Evolutionary conservation across 2,888 invertebrate species (phyloP).

Genomic region (Apodemia hepburni): DNA sequence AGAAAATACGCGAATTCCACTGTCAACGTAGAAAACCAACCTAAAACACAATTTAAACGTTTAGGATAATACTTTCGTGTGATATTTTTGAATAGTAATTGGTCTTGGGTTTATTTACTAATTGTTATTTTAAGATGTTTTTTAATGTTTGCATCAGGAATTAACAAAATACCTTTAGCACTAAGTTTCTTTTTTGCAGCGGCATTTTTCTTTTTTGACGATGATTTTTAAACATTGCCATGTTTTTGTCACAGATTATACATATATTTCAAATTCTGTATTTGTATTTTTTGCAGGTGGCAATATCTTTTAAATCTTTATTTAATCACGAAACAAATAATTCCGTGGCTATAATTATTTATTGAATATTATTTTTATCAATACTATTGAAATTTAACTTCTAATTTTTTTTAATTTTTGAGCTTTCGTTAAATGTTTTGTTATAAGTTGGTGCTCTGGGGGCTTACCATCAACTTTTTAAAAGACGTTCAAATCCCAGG

Average conservation of each 20-base stretch:
- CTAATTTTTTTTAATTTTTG: no score
- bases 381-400: no score
- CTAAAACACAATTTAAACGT: conserved; percentile 67
- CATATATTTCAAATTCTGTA: conserved; percentile 2
- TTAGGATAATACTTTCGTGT: not conserved
- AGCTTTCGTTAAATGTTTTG: no score
- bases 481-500: no score
- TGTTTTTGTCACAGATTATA: conserved; percentile 29
- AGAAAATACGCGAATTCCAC: conserved; percentile 71
- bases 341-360: no score
- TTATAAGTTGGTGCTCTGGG: no score
- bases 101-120: conserved; percentile 28
- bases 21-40: conserved; percentile 80
- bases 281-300: not conserved
- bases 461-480: no score
- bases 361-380: no score
- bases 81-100: conserved; percentile 8
- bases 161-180: conserved; percentile 76
- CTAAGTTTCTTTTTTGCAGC: conserved; percentile 77
- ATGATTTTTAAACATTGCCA: conserved; percentile 49
- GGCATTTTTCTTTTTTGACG: conserved; percentile 78
- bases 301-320: not conserved
- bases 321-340: no score
- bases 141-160: conserved; percentile 43
- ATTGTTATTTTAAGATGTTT: conserved; percentile 15